Base-by-base conservation (phyloP, 1,140 invertebrate genomes). In the Habropoda laboriosa region DNA sequence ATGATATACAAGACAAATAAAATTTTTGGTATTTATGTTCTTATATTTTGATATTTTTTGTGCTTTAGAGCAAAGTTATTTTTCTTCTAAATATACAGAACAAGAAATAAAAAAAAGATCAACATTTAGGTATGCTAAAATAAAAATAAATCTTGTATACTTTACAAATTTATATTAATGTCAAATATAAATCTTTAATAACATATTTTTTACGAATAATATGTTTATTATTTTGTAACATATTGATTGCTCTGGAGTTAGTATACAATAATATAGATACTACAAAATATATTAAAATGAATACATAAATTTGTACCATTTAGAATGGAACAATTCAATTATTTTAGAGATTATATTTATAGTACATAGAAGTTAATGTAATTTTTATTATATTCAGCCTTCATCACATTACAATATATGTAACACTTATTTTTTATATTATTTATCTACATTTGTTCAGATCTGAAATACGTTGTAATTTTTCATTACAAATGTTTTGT, bases 251-350 rank as follows among this genome's bases (percentile, higher is more conserved):
- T 49, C 30, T 38, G 21, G 6, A 40, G 13, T 55, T 53, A 70
- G 1, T 55, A 21, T 40, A 18, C n/a, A 0, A 35, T 45, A 16
- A 70, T 71, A 4, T 45, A 35, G 8, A 24, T 57, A 27, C 21
- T 16, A 35, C 40, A 49, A 51, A 32, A 74, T 40, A 16, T 49
- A 21, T 80, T 13, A 13, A 38, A 47, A n/a, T 49, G 30, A 35
- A 49, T 53, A 51, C 30, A 57, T 5, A 30, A 58, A 53, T 55
- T 61, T 49, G 32, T 81, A 38, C 42, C 55, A 71, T 87, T 87
- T 80, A 83, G 83, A 87, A 82, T 88, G 82, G 80, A 88, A 73
- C 83, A 73, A 77, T 57, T 30, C 32, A 87, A 63, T 82, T 32
- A 82, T 68, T 45, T 81, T 86, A 81, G 80, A 63, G 72, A 81